phyloP scores from a whole-genome alignment of 1,140 invertebrate species.

The Bombus affinis region DNA sequence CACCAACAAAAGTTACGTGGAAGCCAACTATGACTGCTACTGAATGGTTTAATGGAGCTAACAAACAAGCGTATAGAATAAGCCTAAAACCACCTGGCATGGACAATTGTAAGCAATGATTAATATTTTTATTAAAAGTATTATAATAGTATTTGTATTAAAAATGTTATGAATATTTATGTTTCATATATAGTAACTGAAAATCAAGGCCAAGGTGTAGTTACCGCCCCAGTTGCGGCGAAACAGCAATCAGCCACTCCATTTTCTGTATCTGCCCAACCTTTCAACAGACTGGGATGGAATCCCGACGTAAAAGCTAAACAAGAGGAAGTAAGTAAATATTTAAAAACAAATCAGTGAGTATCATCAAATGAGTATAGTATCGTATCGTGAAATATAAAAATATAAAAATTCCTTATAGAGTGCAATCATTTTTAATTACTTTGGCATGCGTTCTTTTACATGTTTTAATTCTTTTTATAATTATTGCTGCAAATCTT shows the following conservation, averaged over 20 bases:
- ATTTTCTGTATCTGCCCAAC: conserved; percentile 78
- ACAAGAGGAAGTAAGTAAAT: conserved; percentile 84
- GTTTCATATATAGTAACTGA: conserved; percentile 81
- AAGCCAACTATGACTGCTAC: conserved; percentile 87
- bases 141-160: conserved; percentile 32
- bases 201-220: conserved; percentile 81
- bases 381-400: neutral
- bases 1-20: conserved; percentile 94
- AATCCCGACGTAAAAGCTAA: conserved; percentile 84
- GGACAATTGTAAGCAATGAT: conserved; percentile 88
- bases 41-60: conserved; percentile 90
- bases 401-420: conserved; percentile 11
- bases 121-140: conserved; percentile 7
- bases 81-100: conserved; percentile 94
- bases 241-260: conserved; percentile 71
- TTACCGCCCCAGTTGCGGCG: conserved; percentile 71
- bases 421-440: neutral
- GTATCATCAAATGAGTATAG: neutral
- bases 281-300: conserved; percentile 83
- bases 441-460: neutral
- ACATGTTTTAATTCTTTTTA: neutral
- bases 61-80: conserved; percentile 85
- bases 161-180: conserved; percentile 46
- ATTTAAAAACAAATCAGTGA: conserved; percentile 29
- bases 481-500: neutral